Percentiles rank a stretch among this genome's conserved stretches.
Conservation (phyloP, 2,113 vertebrate genomes). For the Rhea americana region DNA sequence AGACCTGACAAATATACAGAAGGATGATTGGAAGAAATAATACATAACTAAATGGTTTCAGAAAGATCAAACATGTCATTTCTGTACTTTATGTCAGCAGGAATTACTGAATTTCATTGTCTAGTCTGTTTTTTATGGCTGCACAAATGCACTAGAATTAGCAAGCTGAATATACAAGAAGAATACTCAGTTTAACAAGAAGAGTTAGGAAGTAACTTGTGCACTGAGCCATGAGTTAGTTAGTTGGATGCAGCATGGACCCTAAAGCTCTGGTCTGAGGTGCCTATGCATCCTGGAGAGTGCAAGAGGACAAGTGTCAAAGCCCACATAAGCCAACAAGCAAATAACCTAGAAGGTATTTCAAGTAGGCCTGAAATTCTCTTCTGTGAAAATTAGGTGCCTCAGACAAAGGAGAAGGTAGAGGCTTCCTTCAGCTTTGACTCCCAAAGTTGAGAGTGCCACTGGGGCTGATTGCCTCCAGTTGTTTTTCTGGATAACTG, state of each 20-base stretch:
- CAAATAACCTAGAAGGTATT: neutral
- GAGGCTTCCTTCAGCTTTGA: neutral
- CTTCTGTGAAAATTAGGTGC: neutral
- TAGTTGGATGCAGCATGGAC: neutral
- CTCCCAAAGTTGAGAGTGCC: neutral
- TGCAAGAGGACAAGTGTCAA: neutral
- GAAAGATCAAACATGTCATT: neutral
- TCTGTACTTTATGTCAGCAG: neutral
- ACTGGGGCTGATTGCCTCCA: neutral
- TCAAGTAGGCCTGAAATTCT: neutral
- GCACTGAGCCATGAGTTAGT: neutral
- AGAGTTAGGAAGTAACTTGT: neutral
- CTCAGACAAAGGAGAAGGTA: too few species aligned
- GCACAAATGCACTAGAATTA: neutral
- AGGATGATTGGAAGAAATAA: neutral
- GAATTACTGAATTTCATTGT: neutral
- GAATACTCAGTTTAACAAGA: neutral
- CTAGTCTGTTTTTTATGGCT: neutral
- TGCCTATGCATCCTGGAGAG: too few species aligned
- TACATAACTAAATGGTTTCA: neutral
- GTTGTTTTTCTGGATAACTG: neutral
- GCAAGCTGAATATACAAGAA: neutral
- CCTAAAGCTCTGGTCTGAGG: fast-evolving
- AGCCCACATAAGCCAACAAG: neutral
- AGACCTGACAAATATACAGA: neutral